These are phyloP conservation scores for Trachelus troglodyta DNA, from an alignment of 2,888 invertebrate genomes.

Conservation along the genomic window DNA sequence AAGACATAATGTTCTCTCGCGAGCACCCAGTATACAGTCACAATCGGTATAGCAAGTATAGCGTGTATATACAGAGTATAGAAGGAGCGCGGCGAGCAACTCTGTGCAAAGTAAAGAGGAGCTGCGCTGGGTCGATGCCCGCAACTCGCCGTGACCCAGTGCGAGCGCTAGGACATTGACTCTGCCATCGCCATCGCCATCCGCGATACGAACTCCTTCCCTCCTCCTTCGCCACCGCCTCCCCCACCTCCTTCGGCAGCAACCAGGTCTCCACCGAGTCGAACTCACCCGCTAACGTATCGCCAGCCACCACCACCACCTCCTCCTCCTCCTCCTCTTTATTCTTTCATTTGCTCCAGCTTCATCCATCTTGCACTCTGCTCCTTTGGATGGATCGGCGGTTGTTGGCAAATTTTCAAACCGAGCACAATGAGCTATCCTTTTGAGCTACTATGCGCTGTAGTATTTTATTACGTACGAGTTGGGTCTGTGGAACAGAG, in stretches of 20 bases:
- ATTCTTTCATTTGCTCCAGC: slow-evolving; percentile 31
- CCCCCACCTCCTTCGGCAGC: slow-evolving; percentile 20
- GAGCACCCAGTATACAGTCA: slow-evolving; percentile 26
- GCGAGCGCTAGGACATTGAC: slow-evolving; percentile 66
- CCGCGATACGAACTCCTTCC: slow-evolving; percentile 62
- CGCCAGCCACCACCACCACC: slow-evolving; percentile 54
- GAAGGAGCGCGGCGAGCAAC: slow-evolving; percentile 36
- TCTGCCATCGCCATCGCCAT: slow-evolving; percentile 66
- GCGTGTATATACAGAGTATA: slow-evolving; percentile 11
- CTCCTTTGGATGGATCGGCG: no score
- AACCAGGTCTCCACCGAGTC: slow-evolving; percentile 26
- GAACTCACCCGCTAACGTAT: slow-evolving; percentile 56
- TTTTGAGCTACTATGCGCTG: no score
- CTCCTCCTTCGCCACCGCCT: slow-evolving; percentile 25
- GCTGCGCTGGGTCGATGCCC: slow-evolving; percentile 64
- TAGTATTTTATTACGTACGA: no score
- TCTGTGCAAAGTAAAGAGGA: slow-evolving; percentile 62
- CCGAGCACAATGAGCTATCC: no score
- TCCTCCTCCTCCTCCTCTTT: slow-evolving; percentile 15
- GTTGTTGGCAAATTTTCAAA: no score
- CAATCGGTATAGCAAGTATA: slow-evolving; percentile 9
- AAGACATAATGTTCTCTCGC: slow-evolving; percentile 15
- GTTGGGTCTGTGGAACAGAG: no score
- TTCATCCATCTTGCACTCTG: neutral
- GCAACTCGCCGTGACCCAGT: slow-evolving; percentile 67